These are phyloP conservation scores for Vandiemenella viatica DNA, from an alignment of 2,888 invertebrate genomes.

Conservation along the genomic window DNA sequence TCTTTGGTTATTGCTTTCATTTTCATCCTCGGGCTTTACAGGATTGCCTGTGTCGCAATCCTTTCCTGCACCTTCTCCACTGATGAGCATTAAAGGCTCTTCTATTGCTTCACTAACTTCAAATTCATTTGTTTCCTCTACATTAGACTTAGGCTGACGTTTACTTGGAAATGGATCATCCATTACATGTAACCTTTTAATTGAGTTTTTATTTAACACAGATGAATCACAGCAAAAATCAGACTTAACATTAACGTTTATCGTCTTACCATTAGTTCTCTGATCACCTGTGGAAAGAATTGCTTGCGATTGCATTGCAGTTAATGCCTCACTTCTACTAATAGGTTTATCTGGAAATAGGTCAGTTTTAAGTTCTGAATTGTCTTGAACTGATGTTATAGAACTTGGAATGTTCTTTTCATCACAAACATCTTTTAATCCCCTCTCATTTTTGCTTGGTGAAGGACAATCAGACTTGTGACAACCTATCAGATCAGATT, in stretches of 20 bases:
- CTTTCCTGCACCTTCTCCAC: conserved; percentile 54
- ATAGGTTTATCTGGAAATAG: neutral
- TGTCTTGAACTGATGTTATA: neutral
- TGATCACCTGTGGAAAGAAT: too few species aligned
- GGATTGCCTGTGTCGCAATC: conserved; percentile 63
- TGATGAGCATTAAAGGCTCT: conserved; percentile 53
- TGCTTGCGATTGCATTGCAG: too few species aligned
- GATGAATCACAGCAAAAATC: neutral
- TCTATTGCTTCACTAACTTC: conserved; percentile 51
- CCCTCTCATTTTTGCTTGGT: too few species aligned
- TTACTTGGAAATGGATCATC: neutral
- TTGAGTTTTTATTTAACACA: neutral
- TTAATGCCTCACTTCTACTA: neutral
- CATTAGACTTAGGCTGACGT: too few species aligned
- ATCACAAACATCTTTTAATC: too few species aligned
- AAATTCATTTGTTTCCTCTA: too few species aligned
- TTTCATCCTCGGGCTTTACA: conserved; percentile 19
- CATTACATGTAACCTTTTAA: neutral
- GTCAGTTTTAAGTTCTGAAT: neutral
- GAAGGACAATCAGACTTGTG: neutral
- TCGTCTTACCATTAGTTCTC: too few species aligned
- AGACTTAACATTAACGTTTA: neutral
- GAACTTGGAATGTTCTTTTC: too few species aligned
- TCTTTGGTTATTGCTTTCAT: neutral
- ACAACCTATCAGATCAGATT: neutral